Evolutionary conservation across 1,140 invertebrate species (phyloP).

Genomic region (Bombus sylvicola): DNA sequence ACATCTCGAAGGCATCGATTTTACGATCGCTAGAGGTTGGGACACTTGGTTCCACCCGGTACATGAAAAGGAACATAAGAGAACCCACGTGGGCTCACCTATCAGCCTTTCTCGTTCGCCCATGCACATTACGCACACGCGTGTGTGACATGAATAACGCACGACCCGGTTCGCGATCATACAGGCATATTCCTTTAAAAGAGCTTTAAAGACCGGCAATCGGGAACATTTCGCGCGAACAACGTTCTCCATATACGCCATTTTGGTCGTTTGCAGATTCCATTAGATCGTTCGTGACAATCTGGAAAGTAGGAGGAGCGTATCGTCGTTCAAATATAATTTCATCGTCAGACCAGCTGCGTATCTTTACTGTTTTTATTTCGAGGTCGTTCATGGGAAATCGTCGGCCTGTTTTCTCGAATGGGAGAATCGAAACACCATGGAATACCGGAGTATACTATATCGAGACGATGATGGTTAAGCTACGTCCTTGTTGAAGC

Average conservation of each 20-base stretch:
- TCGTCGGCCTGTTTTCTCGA: background rate
- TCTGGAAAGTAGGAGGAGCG: background rate
- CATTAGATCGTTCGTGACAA: conserved; percentile 19
- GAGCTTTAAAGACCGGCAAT: conserved; percentile 56
- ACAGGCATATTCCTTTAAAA: conserved; percentile 60
- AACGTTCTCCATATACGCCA: conserved; percentile 27
- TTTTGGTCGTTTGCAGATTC: conserved; percentile 20
- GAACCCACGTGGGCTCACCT: conserved; percentile 61
- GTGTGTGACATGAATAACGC: conserved; percentile 60
- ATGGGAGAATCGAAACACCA: background rate
- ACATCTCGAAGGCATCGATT: background rate
- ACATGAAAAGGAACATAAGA: conserved; percentile 52
- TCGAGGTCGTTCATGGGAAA: background rate
- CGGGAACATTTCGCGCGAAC: conserved; percentile 46
- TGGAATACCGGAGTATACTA: background rate
- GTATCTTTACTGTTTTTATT: background rate
- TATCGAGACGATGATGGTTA: too few species aligned
- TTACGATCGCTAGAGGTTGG: background rate
- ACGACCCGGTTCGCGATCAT: conserved; percentile 51
- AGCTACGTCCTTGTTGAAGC: too few species aligned
- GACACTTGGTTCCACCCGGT: conserved; percentile 55
- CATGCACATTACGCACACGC: conserved; percentile 66
- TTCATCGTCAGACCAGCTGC: background rate
- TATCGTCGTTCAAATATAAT: background rate
- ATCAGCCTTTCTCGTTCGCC: conserved; percentile 66